Percentiles rank a stretch among this genome's conserved stretches.
phyloP scores from a whole-genome alignment of 2,888 invertebrate genomes.

The Archips crataeganus region DNA sequence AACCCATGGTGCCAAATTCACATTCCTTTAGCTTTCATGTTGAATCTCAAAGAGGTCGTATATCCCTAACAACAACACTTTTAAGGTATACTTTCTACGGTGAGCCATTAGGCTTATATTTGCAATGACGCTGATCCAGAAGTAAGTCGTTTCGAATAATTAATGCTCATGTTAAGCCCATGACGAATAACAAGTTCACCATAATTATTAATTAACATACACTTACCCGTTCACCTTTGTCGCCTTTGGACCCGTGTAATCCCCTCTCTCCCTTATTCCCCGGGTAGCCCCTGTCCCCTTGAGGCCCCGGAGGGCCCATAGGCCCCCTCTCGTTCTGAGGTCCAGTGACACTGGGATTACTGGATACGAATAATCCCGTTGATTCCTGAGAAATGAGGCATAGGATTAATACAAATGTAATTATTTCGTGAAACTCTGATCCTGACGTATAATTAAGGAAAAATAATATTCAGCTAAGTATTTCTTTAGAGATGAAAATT shows the following conservation, averaged over 20 bases:
- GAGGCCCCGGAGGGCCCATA: conserved; percentile 88
- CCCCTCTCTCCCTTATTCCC: conserved; percentile 87
- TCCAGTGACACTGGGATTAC: conserved; percentile 87
- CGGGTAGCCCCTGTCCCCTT: conserved; percentile 88
- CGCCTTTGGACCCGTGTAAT: conserved; percentile 87
- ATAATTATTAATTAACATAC: conserved; percentile 44
- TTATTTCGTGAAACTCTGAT: conserved; percentile 10
- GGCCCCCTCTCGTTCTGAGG: conserved; percentile 89
- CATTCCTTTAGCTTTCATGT: neutral
- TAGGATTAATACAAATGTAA: conserved; percentile 50
- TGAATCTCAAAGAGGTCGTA: neutral
- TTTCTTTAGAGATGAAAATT: conserved; percentile 4
- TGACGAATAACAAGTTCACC: conserved; percentile 21
- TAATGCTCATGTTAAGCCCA: conserved; percentile 6
- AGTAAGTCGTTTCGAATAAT: neutral
- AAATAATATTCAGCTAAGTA: neutral
- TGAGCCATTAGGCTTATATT: neutral
- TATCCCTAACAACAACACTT: neutral
- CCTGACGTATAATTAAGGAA: conserved; percentile 18
- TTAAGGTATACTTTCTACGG: neutral
- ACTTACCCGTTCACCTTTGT: conserved; percentile 91
- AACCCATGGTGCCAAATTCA: neutral
- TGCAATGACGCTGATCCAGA: neutral
- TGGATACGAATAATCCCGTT: conserved; percentile 79
- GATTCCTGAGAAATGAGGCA: conserved; percentile 74